Conservation (phyloP, 2,797 vertebrate species). For the Coregonus sp. region DNA sequence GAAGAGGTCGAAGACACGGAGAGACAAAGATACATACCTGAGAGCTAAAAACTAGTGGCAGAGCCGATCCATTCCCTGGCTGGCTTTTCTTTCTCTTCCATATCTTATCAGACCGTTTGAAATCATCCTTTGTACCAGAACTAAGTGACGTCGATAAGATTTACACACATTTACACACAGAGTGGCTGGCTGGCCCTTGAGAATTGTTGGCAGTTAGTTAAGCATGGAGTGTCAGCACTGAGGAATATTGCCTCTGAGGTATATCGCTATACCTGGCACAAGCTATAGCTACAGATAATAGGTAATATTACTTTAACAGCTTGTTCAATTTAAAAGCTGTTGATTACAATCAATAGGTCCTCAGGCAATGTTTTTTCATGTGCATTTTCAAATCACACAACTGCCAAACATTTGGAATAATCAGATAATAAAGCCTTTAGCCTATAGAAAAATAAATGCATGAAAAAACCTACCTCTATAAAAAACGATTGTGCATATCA, state of each 20-base stretch:
- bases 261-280: neutral
- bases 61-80: neutral
- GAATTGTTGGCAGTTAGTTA: neutral
- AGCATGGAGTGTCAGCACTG: neutral
- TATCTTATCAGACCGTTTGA: constrained; percentile 1
- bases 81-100: constrained; percentile 6
- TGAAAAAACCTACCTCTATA: neutral
- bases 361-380: neutral
- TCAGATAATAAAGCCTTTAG: neutral
- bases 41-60: neutral
- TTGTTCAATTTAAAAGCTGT: neutral
- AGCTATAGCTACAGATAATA: neutral
- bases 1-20: constrained; percentile 14
- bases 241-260: neutral
- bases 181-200: neutral
- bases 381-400: neutral
- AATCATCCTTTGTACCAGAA: neutral
- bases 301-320: neutral
- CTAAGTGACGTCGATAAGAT: neutral
- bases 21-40: constrained; percentile 2
- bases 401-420: neutral
- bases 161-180: neutral
- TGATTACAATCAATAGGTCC: neutral
- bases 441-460: neutral
- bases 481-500: neutral